Conservation (phyloP, 23 tunicate genomes). For the Halocynthia roretzi region DNA sequence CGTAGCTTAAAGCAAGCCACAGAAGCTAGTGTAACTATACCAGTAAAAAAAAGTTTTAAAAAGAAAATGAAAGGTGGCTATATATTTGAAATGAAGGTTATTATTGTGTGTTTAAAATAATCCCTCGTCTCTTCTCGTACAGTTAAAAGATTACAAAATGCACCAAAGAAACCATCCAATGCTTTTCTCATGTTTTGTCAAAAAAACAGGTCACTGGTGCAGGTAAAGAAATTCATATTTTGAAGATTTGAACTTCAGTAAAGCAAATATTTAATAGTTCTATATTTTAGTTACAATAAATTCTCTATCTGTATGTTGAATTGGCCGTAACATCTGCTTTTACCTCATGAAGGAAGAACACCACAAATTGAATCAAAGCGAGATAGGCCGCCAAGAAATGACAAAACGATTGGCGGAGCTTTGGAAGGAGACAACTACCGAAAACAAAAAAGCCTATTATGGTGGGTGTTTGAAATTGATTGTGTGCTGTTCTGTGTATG, state of each 20-base stretch:
- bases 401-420: constrained; percentile 11
- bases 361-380: background rate
- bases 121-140: background rate
- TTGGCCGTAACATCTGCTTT: background rate
- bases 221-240: background rate
- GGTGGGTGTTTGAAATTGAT: background rate
- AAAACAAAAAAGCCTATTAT: constrained; percentile 11
- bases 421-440: constrained; percentile 14
- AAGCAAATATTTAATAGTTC: background rate
- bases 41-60: background rate
- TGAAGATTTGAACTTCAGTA: no score
- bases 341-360: background rate
- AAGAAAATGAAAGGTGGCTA: constrained; percentile 22
- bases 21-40: background rate
- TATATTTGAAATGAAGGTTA: background rate
- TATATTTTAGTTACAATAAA: background rate
- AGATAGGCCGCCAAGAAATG: constrained; percentile 24
- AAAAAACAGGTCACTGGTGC: constrained; percentile 12
- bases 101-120: background rate
- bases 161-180: constrained; percentile 25
- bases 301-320: background rate
- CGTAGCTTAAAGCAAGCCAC: background rate
- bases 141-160: constrained; percentile 27
- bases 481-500: no score
- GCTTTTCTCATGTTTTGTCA: constrained; percentile 29